A percentile compares a stretch with the other conserved stretches of the same genome.
phyloP scores from a whole-genome alignment of 2,113 vertebrate genomes.

The Thomomys bottae region DNA sequence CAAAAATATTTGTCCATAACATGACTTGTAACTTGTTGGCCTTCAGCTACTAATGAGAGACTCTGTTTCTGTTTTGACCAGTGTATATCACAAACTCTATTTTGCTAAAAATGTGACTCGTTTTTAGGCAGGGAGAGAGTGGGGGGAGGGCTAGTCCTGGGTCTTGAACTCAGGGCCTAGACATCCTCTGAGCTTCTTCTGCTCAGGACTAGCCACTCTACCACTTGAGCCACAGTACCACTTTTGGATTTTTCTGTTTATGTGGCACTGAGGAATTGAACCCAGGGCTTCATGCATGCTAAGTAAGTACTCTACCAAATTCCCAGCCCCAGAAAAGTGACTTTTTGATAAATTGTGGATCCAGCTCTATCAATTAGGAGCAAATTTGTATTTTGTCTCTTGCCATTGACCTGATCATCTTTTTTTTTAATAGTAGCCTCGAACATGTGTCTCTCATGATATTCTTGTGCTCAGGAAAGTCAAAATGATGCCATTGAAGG shows the following conservation, averaged over 20 bases:
- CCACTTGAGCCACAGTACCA: no score
- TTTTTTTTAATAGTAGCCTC: not conserved
- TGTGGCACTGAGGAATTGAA: no score
- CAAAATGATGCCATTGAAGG: not conserved
- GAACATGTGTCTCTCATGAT: not conserved
- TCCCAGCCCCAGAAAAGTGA: slow-evolving; percentile 25
- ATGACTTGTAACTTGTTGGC: not conserved
- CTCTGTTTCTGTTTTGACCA: slow-evolving; percentile 20
- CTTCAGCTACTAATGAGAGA: not conserved
- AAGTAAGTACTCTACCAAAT: no score
- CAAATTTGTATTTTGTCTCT: not conserved
- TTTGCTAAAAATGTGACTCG: slow-evolving; percentile 54
- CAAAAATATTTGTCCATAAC: not conserved
- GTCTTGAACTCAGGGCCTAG: no score
- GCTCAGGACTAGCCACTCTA: no score
- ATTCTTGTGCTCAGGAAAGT: not conserved
- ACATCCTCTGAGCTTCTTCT: no score
- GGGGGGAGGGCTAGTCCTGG: no score
- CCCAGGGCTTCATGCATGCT: no score
- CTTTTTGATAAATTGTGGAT: slow-evolving; percentile 23
- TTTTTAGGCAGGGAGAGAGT: no score
- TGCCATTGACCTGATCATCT: not conserved
- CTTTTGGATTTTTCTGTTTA: no score
- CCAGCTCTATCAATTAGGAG: not conserved
- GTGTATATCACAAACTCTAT: not conserved